phyloP scores from a whole-genome alignment of 2,113 vertebrate species.

The Hiodon tergisus region DNA sequence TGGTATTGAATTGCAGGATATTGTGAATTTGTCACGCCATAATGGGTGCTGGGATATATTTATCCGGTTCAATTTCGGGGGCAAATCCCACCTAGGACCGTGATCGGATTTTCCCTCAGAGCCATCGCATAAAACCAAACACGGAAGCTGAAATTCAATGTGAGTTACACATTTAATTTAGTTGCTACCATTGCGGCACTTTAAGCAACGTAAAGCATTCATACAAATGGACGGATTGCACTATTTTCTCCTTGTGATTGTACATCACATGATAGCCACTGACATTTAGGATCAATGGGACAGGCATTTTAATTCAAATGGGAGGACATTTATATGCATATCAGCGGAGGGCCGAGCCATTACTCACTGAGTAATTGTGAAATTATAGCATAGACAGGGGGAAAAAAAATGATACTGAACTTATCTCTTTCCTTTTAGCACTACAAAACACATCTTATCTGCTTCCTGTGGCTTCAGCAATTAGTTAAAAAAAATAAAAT shows the following conservation, averaged over 20 bases:
- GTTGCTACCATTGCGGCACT: not conserved
- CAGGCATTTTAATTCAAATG: conserved; percentile 17
- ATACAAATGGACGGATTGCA: conserved; percentile 2
- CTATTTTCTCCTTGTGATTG: conserved; percentile 10
- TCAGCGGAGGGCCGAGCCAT: conserved; percentile 1
- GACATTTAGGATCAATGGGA: conserved; percentile 19
- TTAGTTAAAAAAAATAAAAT: not conserved
- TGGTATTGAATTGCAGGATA: too few species aligned
- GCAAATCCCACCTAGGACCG: too few species aligned
- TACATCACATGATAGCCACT: conserved; percentile 6
- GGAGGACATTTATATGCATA: not conserved
- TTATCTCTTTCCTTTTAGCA: conserved; percentile 14
- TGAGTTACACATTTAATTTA: not conserved
- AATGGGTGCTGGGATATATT: too few species aligned
- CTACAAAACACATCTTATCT: conserved; percentile 13
- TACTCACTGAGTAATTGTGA: conserved; percentile 13
- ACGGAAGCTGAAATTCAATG: too few species aligned
- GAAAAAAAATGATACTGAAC: not conserved
- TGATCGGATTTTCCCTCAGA: too few species aligned
- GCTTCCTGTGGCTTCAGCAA: not conserved
- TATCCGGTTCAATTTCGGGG: too few species aligned
- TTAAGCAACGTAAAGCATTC: not conserved
- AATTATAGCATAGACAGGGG: conserved; percentile 14
- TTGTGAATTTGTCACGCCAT: too few species aligned
- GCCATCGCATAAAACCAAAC: too few species aligned